phyloP scores from a whole-genome alignment of 2,888 invertebrate genomes.

The Agonopterix heracliana region DNA sequence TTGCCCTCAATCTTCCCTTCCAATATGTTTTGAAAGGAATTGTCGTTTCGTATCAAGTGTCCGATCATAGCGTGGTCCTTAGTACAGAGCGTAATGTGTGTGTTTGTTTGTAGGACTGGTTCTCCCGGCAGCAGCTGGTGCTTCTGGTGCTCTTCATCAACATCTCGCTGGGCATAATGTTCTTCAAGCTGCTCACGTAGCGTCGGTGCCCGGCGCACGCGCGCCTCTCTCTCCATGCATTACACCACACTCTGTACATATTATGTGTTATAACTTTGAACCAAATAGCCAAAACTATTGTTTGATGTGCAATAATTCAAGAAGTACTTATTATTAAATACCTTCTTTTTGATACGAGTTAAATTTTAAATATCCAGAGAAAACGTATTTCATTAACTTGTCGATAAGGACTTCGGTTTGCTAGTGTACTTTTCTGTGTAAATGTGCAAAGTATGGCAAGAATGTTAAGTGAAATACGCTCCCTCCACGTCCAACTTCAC shows the following conservation, averaged over 20 bases:
- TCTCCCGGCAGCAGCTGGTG: constrained; percentile 95
- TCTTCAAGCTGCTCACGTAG: constrained; percentile 97
- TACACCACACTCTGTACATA: constrained; percentile 46
- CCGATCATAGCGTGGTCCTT: no score
- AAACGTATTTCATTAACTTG: constrained; percentile 37
- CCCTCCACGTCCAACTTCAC: constrained; percentile 41
- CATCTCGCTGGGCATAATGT: constrained; percentile 95
- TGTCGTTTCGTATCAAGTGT: no score
- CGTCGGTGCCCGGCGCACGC: constrained; percentile 74
- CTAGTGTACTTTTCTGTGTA: constrained; percentile 64
- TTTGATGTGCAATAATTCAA: constrained; percentile 41
- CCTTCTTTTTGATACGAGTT: constrained; percentile 41
- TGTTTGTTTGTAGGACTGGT: constrained; percentile 87
- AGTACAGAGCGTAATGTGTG: not conserved
- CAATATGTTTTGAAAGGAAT: no score
- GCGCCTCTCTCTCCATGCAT: constrained; percentile 42
- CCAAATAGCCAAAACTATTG: constrained; percentile 44
- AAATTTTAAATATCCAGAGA: constrained; percentile 34
- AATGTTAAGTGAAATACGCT: constrained; percentile 42
- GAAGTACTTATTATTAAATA: constrained; percentile 30
- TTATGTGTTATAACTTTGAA: constrained; percentile 40
- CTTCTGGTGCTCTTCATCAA: constrained; percentile 95
- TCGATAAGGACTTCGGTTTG: constrained; percentile 59
- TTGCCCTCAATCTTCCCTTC: no score
- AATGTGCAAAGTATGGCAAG: constrained; percentile 54